A percentile compares a stretch with the other conserved stretches of the same genome.
Conservation (phyloP, 2,888 invertebrate species). For the Parapristionchus giblindavisi region DNA sequence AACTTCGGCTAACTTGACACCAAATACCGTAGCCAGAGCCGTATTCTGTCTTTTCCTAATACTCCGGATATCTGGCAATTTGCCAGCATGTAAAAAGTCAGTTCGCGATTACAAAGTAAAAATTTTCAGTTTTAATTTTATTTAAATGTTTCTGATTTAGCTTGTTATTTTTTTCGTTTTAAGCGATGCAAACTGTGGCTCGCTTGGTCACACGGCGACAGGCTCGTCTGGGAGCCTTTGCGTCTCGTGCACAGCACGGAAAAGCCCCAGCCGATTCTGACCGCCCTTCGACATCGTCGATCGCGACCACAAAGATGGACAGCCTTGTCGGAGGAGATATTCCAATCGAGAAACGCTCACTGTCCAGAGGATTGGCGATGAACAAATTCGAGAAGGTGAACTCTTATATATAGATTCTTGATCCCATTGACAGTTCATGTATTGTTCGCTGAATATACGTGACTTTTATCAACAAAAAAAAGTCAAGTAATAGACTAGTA, state of each 20-base stretch:
- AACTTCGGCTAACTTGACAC: too few relatives aligned
- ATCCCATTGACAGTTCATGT: conserved; percentile 4
- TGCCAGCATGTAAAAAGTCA: too few relatives aligned
- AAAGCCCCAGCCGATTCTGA: too few relatives aligned
- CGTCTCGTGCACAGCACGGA: too few relatives aligned
- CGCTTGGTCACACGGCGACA: background rate
- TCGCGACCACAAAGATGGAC: conserved; percentile 37
- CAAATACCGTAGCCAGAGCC: too few relatives aligned
- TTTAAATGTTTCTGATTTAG: background rate
- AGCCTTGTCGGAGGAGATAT: conserved; percentile 34
- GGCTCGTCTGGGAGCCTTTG: too few relatives aligned
- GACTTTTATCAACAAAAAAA: background rate
- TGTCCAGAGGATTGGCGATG: conserved; percentile 63
- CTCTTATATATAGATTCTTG: background rate
- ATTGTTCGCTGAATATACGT: background rate
- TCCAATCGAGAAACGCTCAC: conserved; percentile 62
- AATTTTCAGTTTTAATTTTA: background rate
- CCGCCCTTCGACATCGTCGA: conserved; percentile 12
- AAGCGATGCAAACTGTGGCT: conserved; percentile 24
- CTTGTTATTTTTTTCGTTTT: background rate
- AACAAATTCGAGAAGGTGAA: conserved; percentile 67
- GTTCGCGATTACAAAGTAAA: too few relatives aligned
- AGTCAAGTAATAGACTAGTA: too few relatives aligned
- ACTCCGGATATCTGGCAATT: too few relatives aligned
- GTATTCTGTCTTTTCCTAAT: too few relatives aligned